Percentiles rank a stretch among this genome's conserved stretches.
These are phyloP conservation scores for Watsonalla cultraria DNA, from an alignment of 2,888 invertebrate species.

Conservation along the genomic window DNA sequence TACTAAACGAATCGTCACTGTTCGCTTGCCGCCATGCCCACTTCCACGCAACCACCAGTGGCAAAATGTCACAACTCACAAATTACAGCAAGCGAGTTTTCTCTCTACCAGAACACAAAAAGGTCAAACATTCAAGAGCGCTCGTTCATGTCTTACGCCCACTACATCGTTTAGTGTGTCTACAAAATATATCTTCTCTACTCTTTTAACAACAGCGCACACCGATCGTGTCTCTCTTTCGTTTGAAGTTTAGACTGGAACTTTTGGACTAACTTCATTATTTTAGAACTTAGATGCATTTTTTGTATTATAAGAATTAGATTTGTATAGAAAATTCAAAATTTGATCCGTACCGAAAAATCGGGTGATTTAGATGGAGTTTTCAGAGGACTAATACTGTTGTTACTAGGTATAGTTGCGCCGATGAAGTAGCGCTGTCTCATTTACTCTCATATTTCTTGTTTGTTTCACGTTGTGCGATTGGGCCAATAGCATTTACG, in stretches of 20 bases:
- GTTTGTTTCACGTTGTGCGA: slow-evolving; percentile 72
- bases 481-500: slow-evolving; percentile 76
- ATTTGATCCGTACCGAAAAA: slow-evolving; percentile 3
- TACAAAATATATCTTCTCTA: slow-evolving; percentile 52
- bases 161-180: slow-evolving; percentile 11
- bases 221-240: slow-evolving; percentile 45
- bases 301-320: slow-evolving; percentile 2
- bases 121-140: slow-evolving; percentile 16
- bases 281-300: slow-evolving; percentile 2
- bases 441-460: slow-evolving; percentile 67
- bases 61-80: slow-evolving; percentile 26
- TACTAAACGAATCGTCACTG: slow-evolving; percentile 78
- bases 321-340: not conserved
- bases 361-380: slow-evolving; percentile 3
- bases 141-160: slow-evolving; percentile 24
- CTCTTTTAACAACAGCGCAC: slow-evolving; percentile 36
- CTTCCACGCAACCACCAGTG: slow-evolving; percentile 39
- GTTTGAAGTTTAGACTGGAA: slow-evolving; percentile 23
- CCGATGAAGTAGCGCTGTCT: slow-evolving; percentile 50
- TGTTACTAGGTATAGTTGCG: slow-evolving; percentile 17
- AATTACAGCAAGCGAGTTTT: slow-evolving; percentile 14
- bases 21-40: slow-evolving; percentile 74
- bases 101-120: slow-evolving; percentile 12
- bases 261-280: not conserved
- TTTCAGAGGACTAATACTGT: slow-evolving; percentile 13